A percentile compares a stretch with the other conserved stretches of the same genome.
These are phyloP conservation scores for Dunckerocampus dactyliophorus DNA, from an alignment of 2,113 vertebrate species.

Conservation along the genomic window DNA sequence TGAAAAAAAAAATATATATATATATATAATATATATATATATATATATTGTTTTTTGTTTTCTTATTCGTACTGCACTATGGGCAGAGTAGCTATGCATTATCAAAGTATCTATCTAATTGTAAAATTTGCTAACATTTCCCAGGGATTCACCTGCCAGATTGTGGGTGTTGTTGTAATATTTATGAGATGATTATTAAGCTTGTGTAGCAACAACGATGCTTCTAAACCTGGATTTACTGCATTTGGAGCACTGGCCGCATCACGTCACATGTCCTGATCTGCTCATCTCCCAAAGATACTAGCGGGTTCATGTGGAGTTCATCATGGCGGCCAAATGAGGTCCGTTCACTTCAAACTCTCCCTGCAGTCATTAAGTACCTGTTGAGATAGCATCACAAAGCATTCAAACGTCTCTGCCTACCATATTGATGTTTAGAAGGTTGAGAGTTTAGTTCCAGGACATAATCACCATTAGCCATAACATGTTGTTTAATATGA, in stretches of 20 bases:
- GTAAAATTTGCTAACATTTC: neutral
- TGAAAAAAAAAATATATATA: too few relatives aligned
- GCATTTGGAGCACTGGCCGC: conserved; percentile 34
- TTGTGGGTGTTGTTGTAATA: conserved; percentile 7
- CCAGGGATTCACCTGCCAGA: neutral
- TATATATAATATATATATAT: too few relatives aligned
- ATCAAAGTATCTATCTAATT: neutral
- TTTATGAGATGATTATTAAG: conserved; percentile 48
- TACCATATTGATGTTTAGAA: neutral
- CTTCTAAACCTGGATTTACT: conserved; percentile 29
- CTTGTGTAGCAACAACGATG: conserved; percentile 29
- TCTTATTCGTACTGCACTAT: too few relatives aligned
- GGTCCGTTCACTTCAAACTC: neutral
- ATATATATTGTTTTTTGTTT: too few relatives aligned
- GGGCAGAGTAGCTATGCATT: too few relatives aligned
- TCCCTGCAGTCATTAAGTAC: neutral
- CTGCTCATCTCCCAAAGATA: conserved; percentile 50
- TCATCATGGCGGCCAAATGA: conserved; percentile 54
- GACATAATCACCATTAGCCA: neutral
- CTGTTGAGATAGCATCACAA: conserved; percentile 2
- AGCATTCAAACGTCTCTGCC: neutral
- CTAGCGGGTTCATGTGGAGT: conserved; percentile 55
- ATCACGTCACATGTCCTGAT: conserved; percentile 41
- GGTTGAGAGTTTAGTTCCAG: neutral
- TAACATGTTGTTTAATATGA: neutral